Conservation (phyloP, 1,140 invertebrate genomes). For the Lepidostoma basale region DNA sequence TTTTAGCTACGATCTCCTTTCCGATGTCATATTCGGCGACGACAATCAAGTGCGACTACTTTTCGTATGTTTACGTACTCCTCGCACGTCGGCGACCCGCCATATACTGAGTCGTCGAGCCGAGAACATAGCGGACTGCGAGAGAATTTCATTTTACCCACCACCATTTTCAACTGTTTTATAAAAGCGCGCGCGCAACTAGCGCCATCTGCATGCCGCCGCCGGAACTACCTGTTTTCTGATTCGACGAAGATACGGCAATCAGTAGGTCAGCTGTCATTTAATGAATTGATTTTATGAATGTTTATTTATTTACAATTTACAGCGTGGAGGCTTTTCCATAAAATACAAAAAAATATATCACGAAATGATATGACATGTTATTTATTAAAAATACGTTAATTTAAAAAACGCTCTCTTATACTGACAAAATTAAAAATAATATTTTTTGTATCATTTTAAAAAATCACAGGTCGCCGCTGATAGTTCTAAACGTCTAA, state of each 20-base stretch:
- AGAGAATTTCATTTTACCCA: constrained; percentile 20
- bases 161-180: constrained; percentile 22
- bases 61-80: background rate
- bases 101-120: too few relatives aligned
- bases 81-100: constrained; percentile 19
- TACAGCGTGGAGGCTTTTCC: too few relatives aligned
- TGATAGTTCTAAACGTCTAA: too few relatives aligned
- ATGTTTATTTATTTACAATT: background rate
- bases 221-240: background rate
- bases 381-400: too few relatives aligned
- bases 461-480: too few relatives aligned
- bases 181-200: constrained; percentile 21
- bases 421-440: too few relatives aligned
- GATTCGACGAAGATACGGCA: background rate
- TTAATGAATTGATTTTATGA: background rate
- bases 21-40: constrained; percentile 18
- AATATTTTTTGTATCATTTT: too few relatives aligned
- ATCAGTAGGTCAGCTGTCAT: background rate
- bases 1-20: constrained; percentile 24
- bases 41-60: background rate
- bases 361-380: too few relatives aligned
- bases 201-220: constrained; percentile 19
- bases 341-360: too few relatives aligned
- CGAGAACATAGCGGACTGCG: too few relatives aligned
- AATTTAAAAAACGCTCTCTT: too few relatives aligned